Conservation (phyloP, 2,113 vertebrate species). For the Scomber japonicus region DNA sequence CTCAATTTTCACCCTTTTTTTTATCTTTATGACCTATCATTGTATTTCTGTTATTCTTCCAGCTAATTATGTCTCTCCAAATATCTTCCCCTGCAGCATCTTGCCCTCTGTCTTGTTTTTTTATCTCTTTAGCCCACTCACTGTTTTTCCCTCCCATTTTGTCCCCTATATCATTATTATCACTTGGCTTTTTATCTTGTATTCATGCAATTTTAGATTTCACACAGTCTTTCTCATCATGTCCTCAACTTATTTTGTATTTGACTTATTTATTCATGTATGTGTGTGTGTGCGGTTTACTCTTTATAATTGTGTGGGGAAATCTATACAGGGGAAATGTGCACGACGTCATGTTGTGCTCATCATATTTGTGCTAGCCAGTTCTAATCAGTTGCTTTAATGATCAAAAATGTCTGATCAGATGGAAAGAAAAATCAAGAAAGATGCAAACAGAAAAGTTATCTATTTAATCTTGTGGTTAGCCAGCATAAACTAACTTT, state of each 20-base stretch:
- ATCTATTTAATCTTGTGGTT: conserved; percentile 8
- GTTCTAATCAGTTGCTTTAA: conserved; percentile 39
- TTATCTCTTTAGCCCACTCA: neutral
- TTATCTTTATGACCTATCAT: conserved; percentile 14
- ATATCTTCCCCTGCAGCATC: neutral
- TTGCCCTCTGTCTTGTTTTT: neutral
- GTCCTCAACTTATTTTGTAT: conserved; percentile 1
- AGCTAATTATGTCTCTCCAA: conserved; percentile 9
- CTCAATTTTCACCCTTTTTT: conserved; percentile 42
- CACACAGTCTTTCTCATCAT: neutral
- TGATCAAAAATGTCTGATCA: conserved; percentile 38
- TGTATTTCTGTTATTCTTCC: conserved; percentile 23
- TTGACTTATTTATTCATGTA: neutral
- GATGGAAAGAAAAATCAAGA: conserved; percentile 21
- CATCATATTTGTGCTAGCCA: conserved; percentile 40
- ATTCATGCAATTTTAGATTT: conserved; percentile 19
- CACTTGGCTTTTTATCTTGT: conserved; percentile 7
- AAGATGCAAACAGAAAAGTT: conserved; percentile 28
- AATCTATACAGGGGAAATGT: conserved; percentile 17
- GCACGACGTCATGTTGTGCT: conserved; percentile 26
- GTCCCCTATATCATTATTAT: conserved; percentile 7
- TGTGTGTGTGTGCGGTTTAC: neutral
- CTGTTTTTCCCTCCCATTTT: too few relatives aligned
- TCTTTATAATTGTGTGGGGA: conserved; percentile 10
- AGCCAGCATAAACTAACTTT: neutral